Percentiles rank a stretch among this genome's conserved stretches.
These are phyloP conservation scores for Deroplatys truncata DNA, from an alignment of 2,888 invertebrate species.

Conservation along the genomic window DNA sequence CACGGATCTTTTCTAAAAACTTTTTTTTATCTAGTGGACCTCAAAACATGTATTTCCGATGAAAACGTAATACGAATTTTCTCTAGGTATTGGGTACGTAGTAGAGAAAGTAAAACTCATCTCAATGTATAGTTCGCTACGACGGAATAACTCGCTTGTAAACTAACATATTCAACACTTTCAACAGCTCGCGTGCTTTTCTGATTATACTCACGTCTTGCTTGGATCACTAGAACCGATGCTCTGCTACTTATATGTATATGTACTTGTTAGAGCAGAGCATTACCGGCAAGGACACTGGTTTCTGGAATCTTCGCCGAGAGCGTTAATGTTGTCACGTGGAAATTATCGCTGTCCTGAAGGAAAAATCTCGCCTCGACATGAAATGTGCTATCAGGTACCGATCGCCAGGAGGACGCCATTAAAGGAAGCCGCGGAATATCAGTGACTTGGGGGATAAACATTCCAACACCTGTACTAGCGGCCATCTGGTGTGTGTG, in stretches of 20 bases:
- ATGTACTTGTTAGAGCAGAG: background rate
- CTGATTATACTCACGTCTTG: too few relatives aligned
- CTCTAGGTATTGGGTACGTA: too few relatives aligned
- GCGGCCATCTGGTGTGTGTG: background rate
- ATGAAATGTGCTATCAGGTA: background rate
- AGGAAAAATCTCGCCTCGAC: background rate
- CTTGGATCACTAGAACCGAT: background rate
- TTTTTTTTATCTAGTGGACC: too few relatives aligned
- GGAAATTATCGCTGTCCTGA: background rate
- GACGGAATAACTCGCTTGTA: too few relatives aligned
- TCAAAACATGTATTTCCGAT: too few relatives aligned
- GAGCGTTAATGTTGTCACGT: background rate
- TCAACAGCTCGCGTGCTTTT: too few relatives aligned
- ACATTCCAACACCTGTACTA: background rate
- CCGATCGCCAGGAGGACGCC: background rate
- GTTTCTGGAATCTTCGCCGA: background rate
- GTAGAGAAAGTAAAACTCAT: too few relatives aligned
- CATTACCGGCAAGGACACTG: background rate
- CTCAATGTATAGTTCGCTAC: too few relatives aligned
- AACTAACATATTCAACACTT: too few relatives aligned
- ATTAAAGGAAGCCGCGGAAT: background rate
- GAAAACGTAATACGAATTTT: too few relatives aligned
- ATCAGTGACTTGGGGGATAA: background rate
- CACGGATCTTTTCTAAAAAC: too few relatives aligned
- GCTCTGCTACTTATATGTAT: background rate